phyloP scores from a whole-genome alignment of 2,113 vertebrate genomes.

The Pristiophorus japonicus region DNA sequence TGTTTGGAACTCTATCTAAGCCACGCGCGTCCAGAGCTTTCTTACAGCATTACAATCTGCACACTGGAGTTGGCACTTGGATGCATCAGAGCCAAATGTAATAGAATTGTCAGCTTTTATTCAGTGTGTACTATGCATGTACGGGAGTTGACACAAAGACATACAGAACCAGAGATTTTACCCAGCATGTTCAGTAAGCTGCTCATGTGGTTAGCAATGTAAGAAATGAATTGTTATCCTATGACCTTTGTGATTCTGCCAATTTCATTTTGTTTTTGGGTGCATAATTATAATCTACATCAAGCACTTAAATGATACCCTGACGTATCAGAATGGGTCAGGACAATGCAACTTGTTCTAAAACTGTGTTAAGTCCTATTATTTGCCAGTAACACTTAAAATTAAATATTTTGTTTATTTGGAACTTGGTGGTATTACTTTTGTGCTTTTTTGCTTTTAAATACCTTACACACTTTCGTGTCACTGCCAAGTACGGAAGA shows the following conservation, averaged over 20 bases:
- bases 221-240: constrained; percentile 30
- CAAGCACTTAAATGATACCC: constrained; percentile 23
- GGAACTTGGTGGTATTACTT: neutral
- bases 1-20: neutral
- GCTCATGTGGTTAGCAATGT: neutral
- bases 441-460: neutral
- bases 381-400: constrained; percentile 15
- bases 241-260: constrained; percentile 29
- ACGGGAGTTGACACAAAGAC: neutral
- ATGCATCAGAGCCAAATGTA: neutral
- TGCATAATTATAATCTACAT: constrained; percentile 18
- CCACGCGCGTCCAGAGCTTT: neutral
- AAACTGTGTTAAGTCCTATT: neutral
- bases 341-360: neutral
- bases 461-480: neutral
- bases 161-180: constrained; percentile 22
- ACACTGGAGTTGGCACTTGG: neutral
- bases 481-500: neutral
- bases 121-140: neutral
- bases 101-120: constrained; percentile 4
- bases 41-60: neutral
- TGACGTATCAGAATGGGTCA: constrained; percentile 3
- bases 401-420: constrained; percentile 2
- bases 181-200: constrained; percentile 10
- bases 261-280: constrained; percentile 32